A percentile compares a stretch with the other conserved stretches of the same genome.
Evolutionary conservation across 1,140 invertebrate genomes (phyloP).

Genomic region (Nasonia longicornis): DNA sequence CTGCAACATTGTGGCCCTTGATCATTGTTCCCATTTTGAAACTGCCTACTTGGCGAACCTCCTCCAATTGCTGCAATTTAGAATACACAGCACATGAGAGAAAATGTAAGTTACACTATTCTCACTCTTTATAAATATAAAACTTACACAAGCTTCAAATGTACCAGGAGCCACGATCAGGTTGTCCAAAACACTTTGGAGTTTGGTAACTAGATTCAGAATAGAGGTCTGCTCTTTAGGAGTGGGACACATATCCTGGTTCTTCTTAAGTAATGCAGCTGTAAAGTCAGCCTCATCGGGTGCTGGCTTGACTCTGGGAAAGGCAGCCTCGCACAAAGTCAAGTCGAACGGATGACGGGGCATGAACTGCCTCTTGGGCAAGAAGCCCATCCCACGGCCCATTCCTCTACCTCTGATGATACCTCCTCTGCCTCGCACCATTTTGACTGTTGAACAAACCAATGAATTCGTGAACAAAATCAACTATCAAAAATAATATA

Average conservation of each 20-base stretch:
- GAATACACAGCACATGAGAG: conserved; percentile 34
- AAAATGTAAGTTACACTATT: background rate
- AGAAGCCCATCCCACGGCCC: conserved; percentile 78
- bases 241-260: conserved; percentile 90
- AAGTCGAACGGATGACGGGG: conserved; percentile 92
- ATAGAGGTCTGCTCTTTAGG: conserved; percentile 91
- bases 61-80: conserved; percentile 88
- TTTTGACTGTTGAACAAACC: conserved; percentile 51
- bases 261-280: conserved; percentile 90
- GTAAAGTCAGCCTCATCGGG: conserved; percentile 87
- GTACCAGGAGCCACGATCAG: conserved; percentile 91
- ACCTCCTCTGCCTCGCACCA: conserved; percentile 72
- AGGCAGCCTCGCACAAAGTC: conserved; percentile 87
- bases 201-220: conserved; percentile 91
- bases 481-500: background rate
- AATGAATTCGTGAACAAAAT: background rate
- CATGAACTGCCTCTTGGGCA: conserved; percentile 79
- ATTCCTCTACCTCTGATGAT: conserved; percentile 75
- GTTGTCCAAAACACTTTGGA: conserved; percentile 93
- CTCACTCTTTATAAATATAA: conserved; percentile 26
- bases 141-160: conserved; percentile 95
- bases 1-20: conserved; percentile 93
- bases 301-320: conserved; percentile 86
- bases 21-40: conserved; percentile 99
- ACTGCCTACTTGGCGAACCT: conserved; percentile 95